phyloP scores from a whole-genome alignment of 2,888 invertebrate species.

The Amblyjoppa fuscipennis region DNA sequence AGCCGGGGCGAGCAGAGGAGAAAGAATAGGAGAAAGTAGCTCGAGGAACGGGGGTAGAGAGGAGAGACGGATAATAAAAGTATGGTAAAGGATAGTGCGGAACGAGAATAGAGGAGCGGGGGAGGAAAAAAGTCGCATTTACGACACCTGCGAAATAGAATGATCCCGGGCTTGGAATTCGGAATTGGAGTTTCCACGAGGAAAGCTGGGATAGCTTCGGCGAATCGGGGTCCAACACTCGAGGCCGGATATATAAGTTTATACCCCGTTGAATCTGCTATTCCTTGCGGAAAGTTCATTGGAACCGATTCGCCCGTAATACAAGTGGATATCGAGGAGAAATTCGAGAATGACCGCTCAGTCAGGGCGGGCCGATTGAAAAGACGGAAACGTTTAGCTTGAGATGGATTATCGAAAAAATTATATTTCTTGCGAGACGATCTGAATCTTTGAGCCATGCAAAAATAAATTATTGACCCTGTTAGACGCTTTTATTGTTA shows the following conservation, averaged over 20 bases:
- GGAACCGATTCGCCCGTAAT: slow-evolving; percentile 9
- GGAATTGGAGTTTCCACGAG: slow-evolving; percentile 57
- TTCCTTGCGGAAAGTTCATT: slow-evolving; percentile 49
- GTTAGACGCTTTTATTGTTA: not conserved
- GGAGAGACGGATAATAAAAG: slow-evolving; percentile 4
- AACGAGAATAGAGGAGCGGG: not conserved
- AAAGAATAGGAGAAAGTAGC: slow-evolving; percentile 28
- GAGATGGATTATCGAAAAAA: not conserved
- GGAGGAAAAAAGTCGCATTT: slow-evolving; percentile 53
- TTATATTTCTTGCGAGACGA: not conserved
- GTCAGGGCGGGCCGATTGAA: not conserved
- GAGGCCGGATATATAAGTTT: slow-evolving; percentile 39
- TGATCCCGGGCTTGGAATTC: slow-evolving; percentile 56
- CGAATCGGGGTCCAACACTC: slow-evolving; percentile 45
- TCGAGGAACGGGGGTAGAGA: not conserved
- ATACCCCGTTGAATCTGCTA: slow-evolving; percentile 46
- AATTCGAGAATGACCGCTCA: not conserved
- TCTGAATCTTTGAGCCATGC: not conserved
- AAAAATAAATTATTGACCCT: not conserved
- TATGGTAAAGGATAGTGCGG: not conserved
- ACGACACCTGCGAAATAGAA: slow-evolving; percentile 68
- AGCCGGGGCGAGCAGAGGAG: not conserved
- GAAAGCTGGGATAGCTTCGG: slow-evolving; percentile 28
- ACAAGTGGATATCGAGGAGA: not conserved
- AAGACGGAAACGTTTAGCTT: not conserved